Percentiles rank a stretch among this genome's conserved stretches.
These are phyloP conservation scores for Catharus bicknelli DNA, from an alignment of 2,113 vertebrate genomes.

Conservation along the genomic window DNA sequence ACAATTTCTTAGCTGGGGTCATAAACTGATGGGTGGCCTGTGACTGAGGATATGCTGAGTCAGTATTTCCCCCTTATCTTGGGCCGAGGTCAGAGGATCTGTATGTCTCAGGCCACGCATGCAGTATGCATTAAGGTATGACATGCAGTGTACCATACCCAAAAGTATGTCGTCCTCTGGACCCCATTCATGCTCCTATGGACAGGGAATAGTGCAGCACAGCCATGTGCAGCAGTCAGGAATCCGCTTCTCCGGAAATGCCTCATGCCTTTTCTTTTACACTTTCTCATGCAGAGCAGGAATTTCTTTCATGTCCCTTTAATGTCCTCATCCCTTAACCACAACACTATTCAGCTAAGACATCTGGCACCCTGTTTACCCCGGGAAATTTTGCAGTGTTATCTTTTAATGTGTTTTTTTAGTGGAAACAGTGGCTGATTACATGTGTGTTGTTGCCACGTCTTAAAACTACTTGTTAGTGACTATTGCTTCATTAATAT, in stretches of 20 bases:
- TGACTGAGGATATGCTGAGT: accelerated
- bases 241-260: not conserved
- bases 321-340: not conserved
- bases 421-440: not conserved
- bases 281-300: not conserved
- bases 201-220: accelerated
- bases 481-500: not conserved
- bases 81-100: not conserved
- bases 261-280: not conserved
- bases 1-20: not conserved
- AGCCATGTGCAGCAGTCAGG: not conserved
- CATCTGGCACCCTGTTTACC: not conserved
- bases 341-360: not conserved
- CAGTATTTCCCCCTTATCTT: not conserved
- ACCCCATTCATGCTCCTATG: not conserved
- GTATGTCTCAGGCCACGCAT: not conserved
- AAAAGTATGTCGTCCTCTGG: not conserved
- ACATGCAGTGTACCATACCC: no score
- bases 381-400: not conserved
- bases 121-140: not conserved
- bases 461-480: not conserved
- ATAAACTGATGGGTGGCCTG: not conserved
- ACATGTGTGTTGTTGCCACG: not conserved
- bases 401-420: not conserved
- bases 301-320: not conserved